phyloP scores from a whole-genome alignment of 1,140 invertebrate species.

The Micrasema longulum region DNA sequence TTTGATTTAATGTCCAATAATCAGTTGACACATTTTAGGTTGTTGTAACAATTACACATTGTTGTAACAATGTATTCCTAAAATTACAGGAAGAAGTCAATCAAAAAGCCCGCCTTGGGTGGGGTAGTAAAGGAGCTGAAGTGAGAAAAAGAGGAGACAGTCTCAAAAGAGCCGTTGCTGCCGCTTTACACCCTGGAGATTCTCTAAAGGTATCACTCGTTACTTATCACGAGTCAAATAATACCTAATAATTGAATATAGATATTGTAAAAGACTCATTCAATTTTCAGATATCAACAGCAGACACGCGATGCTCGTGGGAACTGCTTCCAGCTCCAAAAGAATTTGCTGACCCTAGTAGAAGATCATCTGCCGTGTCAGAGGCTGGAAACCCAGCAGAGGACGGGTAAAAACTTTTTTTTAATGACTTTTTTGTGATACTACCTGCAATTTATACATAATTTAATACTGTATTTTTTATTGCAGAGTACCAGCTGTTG shows the following conservation, averaged over 20 bases:
- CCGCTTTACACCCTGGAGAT: slow-evolving; percentile 41
- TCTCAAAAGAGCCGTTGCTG: slow-evolving; percentile 44
- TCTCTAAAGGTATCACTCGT: slow-evolving; percentile 48
- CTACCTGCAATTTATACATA: neutral
- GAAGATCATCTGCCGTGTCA: slow-evolving; percentile 74
- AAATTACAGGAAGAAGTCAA: slow-evolving; percentile 48
- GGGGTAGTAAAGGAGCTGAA: slow-evolving; percentile 34
- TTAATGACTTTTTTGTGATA: neutral
- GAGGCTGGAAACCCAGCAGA: slow-evolving; percentile 62
- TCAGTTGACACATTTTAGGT: too few species aligned
- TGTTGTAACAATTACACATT: too few species aligned
- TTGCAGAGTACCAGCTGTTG: slow-evolving; percentile 67
- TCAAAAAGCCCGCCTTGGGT: slow-evolving; percentile 43
- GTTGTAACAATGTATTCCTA: too few species aligned
- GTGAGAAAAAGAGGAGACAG: slow-evolving; percentile 46
- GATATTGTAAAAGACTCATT: neutral
- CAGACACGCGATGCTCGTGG: slow-evolving; percentile 49
- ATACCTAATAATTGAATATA: neutral
- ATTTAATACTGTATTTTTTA: neutral
- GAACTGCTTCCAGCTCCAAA: slow-evolving; percentile 75
- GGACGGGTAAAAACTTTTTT: slow-evolving; percentile 35
- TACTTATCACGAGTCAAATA: neutral
- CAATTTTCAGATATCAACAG: slow-evolving; percentile 32
- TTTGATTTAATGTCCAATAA: too few species aligned
- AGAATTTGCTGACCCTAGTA: slow-evolving; percentile 79